Percentiles rank a stretch among this genome's conserved stretches.
Conservation (phyloP, 1,140 invertebrate genomes). For the Zaprionus gabonicus region DNA sequence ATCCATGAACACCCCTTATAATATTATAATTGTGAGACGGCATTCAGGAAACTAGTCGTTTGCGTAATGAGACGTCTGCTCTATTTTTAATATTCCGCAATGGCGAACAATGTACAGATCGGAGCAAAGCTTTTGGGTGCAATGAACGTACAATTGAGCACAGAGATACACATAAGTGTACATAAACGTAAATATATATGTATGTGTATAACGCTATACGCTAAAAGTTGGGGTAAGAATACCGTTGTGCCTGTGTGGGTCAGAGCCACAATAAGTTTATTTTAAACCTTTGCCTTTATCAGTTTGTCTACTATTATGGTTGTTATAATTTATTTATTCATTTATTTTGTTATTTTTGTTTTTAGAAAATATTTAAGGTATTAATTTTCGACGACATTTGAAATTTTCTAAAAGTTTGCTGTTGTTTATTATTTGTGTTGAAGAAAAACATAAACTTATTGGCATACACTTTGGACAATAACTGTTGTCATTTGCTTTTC, state of each 20-base stretch:
- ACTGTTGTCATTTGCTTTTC: neutral
- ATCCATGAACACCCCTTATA: too few species aligned
- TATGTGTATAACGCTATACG: neutral
- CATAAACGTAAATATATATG: neutral
- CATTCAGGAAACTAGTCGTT: too few species aligned
- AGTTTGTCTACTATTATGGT: conserved; percentile 27
- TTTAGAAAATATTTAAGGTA: too few species aligned
- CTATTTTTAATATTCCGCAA: conserved; percentile 62
- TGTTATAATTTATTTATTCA: conserved; percentile 9
- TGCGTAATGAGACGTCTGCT: too few species aligned
- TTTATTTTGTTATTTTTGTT: conserved; percentile 17
- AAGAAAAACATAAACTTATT: too few species aligned
- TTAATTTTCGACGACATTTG: too few species aligned
- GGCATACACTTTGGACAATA: neutral
- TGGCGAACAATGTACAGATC: conserved; percentile 51
- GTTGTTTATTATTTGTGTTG: too few species aligned
- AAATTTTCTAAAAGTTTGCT: too few species aligned
- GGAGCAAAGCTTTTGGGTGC: conserved; percentile 55
- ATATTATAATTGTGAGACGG: too few species aligned
- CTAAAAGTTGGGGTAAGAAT: conserved; percentile 51
- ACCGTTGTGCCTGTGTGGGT: too few species aligned
- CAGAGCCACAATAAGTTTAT: too few species aligned
- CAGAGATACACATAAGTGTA: conserved; percentile 6
- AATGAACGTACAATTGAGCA: conserved; percentile 74
- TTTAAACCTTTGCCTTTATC: conserved; percentile 30